Base-by-base conservation (phyloP, 2,888 invertebrate genomes). In the Amblyjoppa proteus region DNA sequence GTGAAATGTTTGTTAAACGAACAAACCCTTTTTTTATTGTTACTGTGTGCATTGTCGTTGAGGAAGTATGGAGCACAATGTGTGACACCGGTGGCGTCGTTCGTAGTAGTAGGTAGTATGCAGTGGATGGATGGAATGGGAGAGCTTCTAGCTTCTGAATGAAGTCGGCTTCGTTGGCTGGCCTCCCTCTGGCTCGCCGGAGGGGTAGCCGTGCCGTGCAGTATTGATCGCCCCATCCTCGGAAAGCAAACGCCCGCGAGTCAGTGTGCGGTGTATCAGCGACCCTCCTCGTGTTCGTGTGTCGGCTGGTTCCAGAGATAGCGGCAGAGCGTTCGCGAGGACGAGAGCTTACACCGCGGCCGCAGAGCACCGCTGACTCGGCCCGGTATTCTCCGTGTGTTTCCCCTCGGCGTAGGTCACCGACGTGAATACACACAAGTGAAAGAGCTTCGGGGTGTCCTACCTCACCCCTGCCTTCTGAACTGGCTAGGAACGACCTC, bases 151-250 rank as follows among this genome's bases (percentile, higher is more conserved):
- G 83, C 77, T 83, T 83, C 83, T 86, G 79, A 85, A 85, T 85
- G 85, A 80, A 85, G 85, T 82, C 81, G 85, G 85, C 75, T 80
- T 85, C 79, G 85, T 80, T 82, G 75, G 69, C 73, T 28, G 64
- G 70, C 69, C 61, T 53, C 66, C 58, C 56, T 49, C 16, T 68
- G 70, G 51, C 45, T 61, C 25, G 68, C 76, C 58, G 58, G 81
- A 56, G 81, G 64, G 66, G 58, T 53, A 69, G 76, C 76, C 64
- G 16, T 53, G 51, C 76, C 64, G 78, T 74, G 69, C 70, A 88
- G 91, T 93, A 93, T 93, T 92, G 93, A 93, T 93, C 93, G 92
- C 90, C 91, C 91, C 93, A 93, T 90, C 92, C 92, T 92, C 89
- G 89, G 87, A 81, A 82, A 81, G 56, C 49, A 83, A 83, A 74